Evolutionary conservation across 2,113 vertebrate species (phyloP), one percentile per base, ranked within the genome.

Genomic region (Jacana jacana): DNA sequence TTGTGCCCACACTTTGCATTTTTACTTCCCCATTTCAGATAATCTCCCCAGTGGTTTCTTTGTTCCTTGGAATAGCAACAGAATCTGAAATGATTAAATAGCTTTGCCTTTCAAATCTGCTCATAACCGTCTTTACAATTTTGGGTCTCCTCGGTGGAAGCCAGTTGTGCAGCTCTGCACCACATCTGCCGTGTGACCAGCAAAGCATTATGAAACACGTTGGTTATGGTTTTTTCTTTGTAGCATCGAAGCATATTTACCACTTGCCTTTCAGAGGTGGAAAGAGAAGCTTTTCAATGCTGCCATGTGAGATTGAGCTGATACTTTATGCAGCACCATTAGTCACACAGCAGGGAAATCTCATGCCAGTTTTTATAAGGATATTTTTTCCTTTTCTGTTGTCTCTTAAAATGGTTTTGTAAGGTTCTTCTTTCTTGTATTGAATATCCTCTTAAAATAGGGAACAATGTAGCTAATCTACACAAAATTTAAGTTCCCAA

Each of bases 311-410:
- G 52, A 33, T 37, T 44, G 76, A 90, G 52, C 69, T 88, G 76
- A 76, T 88, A 58, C 55, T 95, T 88, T 71, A 68, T 79, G 72
- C 69, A 71, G 72, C 76, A 86, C 57, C 69, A 79, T 90, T 88
- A 96, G 57, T 81, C 93, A 92, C 79, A 86, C 80, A 88, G 76
- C 77, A 81, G 88, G 57, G 76, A 95, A 72, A 79, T 73, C n/a
- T 92, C 49, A 18, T 92, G 72, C 52, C 57, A 68, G 33, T 68
- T 81, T 90, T 91, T 68, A 16, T 19, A 57, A 76, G 52, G 35
- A 48, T 42, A 20, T 10, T 89, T 79, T 93, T 75, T 81, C 55
- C 35, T 9, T 78, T 93, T 96, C 83, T 95, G 24, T n/a, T 80
- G 7, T 70, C 2, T 39, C 60, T 91, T 94, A 78, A 91, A 78